These are phyloP conservation scores for Calliscelio sp. DNA, from an alignment of 2,888 invertebrate genomes.

Conservation along the genomic window DNA sequence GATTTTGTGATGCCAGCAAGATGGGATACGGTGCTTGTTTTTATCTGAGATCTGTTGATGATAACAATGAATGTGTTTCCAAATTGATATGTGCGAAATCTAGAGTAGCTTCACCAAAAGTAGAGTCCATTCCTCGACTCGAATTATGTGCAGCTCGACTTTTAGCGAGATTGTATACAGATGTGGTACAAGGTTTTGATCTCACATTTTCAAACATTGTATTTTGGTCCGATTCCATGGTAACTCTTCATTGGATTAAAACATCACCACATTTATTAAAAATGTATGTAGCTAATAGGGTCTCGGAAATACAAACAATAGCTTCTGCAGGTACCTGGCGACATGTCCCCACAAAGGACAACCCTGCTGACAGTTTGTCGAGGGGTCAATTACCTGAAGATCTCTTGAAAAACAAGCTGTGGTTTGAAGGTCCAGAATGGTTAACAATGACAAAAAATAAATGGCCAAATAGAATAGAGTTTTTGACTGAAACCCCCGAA, in stretches of 20 bases:
- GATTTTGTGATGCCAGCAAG: not conserved
- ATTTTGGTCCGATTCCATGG: not conserved
- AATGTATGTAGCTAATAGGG: not conserved
- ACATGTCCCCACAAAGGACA: not conserved
- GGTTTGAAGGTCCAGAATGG: not conserved
- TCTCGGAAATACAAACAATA: not conserved
- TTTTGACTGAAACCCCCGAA: too few relatives aligned
- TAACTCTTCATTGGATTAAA: not conserved
- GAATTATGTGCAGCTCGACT: not conserved
- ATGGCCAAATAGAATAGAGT: not conserved
- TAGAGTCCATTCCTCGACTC: not conserved
- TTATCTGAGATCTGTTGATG: not conserved
- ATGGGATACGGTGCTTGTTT: not conserved
- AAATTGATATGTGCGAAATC: slow-evolving; percentile 1
- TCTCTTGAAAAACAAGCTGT: not conserved
- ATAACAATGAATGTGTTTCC: not conserved
- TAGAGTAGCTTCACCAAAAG: not conserved
- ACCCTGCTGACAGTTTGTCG: not conserved
- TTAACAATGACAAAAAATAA: not conserved
- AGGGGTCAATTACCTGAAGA: not conserved
- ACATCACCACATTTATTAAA: not conserved
- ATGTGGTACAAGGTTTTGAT: not conserved
- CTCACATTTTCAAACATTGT: not conserved
- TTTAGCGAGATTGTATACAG: not conserved
- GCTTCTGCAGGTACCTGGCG: not conserved